Conservation (phyloP, 2,797 vertebrate genomes). For the Prunella strophiata region DNA sequence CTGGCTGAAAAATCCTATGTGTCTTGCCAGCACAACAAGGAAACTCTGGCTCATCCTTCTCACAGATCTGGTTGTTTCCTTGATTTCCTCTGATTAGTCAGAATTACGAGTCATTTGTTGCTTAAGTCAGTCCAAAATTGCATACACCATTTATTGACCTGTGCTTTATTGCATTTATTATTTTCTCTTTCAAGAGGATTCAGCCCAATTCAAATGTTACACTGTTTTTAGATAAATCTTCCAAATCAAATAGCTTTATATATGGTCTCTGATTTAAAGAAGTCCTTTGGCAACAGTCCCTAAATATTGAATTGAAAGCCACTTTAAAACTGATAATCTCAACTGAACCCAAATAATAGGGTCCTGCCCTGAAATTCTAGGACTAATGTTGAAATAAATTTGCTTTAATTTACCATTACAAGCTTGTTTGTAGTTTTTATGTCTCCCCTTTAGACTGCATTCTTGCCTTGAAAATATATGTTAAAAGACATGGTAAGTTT, state of each 20-base stretch:
- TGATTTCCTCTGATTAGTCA: background rate
- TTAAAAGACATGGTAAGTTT: background rate
- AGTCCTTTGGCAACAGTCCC: background rate
- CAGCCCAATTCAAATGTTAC: background rate
- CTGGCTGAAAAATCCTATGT: background rate
- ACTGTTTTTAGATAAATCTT: background rate
- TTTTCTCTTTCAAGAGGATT: conserved; percentile 15
- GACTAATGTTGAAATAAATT: background rate
- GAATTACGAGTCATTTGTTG: background rate
- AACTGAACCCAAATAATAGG: background rate
- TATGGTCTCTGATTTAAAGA: background rate
- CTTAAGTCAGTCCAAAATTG: background rate
- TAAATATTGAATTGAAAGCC: background rate
- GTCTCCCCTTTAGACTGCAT: background rate
- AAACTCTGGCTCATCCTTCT: background rate
- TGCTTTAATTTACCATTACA: background rate
- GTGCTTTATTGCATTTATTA: background rate
- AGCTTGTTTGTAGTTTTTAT: background rate
- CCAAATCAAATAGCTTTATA: conserved; percentile 1
- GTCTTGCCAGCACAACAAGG: background rate
- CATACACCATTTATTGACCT: background rate
- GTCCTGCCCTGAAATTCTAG: background rate
- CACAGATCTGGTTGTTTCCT: background rate
- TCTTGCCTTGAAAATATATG: background rate
- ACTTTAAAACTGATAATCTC: conserved; percentile 23